Percentiles rank a stretch among this genome's conserved stretches.
phyloP scores from a whole-genome alignment of 2,797 vertebrate genomes.

The Capromys pilorides region DNA sequence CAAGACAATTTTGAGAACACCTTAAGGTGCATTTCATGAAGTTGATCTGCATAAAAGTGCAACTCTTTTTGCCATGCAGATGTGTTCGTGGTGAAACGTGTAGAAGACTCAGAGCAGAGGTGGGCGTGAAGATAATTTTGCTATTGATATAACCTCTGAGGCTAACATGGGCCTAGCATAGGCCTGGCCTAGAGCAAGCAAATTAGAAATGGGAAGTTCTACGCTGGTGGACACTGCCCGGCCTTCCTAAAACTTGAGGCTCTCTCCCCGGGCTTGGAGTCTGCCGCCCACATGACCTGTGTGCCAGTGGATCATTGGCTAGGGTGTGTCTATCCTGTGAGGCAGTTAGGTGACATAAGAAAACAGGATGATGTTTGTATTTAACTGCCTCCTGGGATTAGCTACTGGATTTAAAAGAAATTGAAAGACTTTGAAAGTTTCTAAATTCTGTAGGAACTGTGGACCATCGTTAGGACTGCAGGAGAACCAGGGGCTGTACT shows the following conservation, averaged over 20 bases:
- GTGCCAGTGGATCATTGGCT: accelerated
- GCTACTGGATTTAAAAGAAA: accelerated
- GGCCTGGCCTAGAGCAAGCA: accelerated
- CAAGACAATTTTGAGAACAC: too few species aligned
- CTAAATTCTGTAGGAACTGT: accelerated
- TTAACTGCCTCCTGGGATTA: accelerated
- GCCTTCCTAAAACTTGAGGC: accelerated
- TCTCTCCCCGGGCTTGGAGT: accelerated
- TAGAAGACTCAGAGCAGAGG: accelerated
- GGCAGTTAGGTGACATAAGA: not conserved
- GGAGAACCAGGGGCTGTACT: accelerated
- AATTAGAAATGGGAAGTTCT: accelerated
- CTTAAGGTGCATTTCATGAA: too few species aligned
- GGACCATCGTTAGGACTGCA: accelerated
- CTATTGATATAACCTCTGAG: accelerated
- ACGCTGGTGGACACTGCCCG: accelerated
- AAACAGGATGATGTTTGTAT: accelerated
- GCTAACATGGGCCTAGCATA: accelerated
- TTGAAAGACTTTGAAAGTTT: not conserved
- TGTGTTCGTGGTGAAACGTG: accelerated
- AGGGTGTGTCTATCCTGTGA: accelerated
- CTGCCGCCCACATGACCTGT: accelerated
- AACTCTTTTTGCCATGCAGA: accelerated
- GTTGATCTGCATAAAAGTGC: too few species aligned
- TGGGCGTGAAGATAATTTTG: accelerated